Base-by-base conservation (phyloP, 2,888 invertebrate species). In the Epinotia demarniana region DNA sequence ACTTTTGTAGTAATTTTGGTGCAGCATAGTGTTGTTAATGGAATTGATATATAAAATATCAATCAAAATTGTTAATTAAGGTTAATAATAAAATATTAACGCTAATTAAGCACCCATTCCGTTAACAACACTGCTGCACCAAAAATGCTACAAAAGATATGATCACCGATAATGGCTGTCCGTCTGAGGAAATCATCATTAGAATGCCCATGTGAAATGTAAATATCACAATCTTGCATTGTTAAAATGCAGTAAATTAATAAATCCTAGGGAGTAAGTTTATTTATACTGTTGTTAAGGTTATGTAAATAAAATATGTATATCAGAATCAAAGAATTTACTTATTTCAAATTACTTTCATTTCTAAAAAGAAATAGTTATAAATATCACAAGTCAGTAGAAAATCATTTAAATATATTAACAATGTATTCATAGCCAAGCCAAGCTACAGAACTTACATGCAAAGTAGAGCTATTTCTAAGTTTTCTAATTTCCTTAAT, bases 351-450 rank as follows among this genome's bases (percentile, higher is more conserved):
- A 70, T 58, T 33, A 58, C 18, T 39, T 69, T 74, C 69, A 64
- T 70, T 49, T 49, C 69, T 63, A 69, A 66, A 58, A 49, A 66
- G n/a, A 18, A 74, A 64, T 53, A 58, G 60, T 53, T 61, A 33
- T 33, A 72, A 63, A 39, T 72, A 73, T 73, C 72, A 73, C 72
- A 67, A 73, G 46, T 68, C 60, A 62, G 39, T 66, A 66, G n/a
- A 71, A 71, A 67, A 71, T 53, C 72, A 63, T 46, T 69, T 46
- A 69, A 70, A 70, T 60, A 58, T 55, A 49, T 49, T 46, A 39
- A n/a, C 0, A 39, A 72, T 66, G 4, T 58, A 39, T 33, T 66
- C 27, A 72, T 72, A 49, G 43, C 55, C 23, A 55, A 72, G 39
- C 63, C 43, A 46, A 46, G 23, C 46, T 43, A 68, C 43, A 58